Conservation (phyloP, 2,797 vertebrate genomes). For the Huso huso region DNA sequence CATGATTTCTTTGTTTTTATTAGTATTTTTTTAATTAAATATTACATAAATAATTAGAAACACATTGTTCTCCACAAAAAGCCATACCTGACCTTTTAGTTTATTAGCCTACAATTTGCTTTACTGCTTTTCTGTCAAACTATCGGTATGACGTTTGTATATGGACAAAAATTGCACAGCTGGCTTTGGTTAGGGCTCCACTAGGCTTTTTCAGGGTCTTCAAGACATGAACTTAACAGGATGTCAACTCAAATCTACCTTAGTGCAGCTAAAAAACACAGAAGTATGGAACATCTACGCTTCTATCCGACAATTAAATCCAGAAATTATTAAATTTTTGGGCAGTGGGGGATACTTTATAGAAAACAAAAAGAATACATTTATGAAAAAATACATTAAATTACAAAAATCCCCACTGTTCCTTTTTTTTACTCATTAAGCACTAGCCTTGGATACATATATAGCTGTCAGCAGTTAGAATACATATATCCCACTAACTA, state of each 20-base stretch:
- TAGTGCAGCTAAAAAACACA: slow-evolving; percentile 31
- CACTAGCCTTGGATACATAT: slow-evolving; percentile 24
- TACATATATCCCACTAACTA: slow-evolving; percentile 43
- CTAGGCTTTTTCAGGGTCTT: slow-evolving; percentile 49
- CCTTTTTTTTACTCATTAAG: slow-evolving; percentile 17
- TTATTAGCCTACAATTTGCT: slow-evolving; percentile 77
- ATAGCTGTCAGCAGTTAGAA: slow-evolving; percentile 45
- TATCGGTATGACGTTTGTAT: slow-evolving; percentile 50
- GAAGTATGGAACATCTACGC: slow-evolving; percentile 30
- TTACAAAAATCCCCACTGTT: slow-evolving; percentile 20
- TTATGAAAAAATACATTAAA: slow-evolving; percentile 5
- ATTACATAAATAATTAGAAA: slow-evolving; percentile 57
- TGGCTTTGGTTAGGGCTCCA: slow-evolving; percentile 63
- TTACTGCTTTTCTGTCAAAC: slow-evolving; percentile 55
- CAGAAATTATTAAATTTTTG: neutral
- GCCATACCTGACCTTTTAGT: slow-evolving; percentile 58
- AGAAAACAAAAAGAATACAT: slow-evolving; percentile 3
- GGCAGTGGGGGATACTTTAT: no score
- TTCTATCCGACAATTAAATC: slow-evolving; percentile 23
- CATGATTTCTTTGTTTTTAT: slow-evolving; percentile 48
- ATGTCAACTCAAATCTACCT: slow-evolving; percentile 50
- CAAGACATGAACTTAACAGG: slow-evolving; percentile 47
- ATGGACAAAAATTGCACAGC: slow-evolving; percentile 55
- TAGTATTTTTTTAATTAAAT: slow-evolving; percentile 44
- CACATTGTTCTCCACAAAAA: slow-evolving; percentile 48